A percentile compares a stretch with the other conserved stretches of the same genome.
phyloP scores from a whole-genome alignment of 2,113 vertebrate genomes.

The Enhydra lutris region DNA sequence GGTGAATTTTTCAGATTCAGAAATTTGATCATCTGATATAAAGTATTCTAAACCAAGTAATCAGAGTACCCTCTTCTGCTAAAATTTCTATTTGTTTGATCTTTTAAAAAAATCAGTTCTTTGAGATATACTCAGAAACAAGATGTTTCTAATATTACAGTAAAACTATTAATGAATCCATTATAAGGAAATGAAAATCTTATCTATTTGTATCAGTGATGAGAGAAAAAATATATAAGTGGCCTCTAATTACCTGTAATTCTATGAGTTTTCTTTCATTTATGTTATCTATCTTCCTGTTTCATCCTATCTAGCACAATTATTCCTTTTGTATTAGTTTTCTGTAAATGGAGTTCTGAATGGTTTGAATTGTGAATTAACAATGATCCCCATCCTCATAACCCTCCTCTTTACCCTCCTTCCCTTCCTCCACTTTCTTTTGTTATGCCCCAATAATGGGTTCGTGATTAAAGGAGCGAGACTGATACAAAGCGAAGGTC shows the following conservation, averaged over 20 bases:
- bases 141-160: slow-evolving; percentile 64
- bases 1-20: slow-evolving; percentile 42
- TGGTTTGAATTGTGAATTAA: slow-evolving; percentile 58
- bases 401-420: neutral
- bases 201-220: slow-evolving; percentile 66
- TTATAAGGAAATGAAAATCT: slow-evolving; percentile 68
- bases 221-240: slow-evolving; percentile 57
- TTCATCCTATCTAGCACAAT: slow-evolving; percentile 58
- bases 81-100: slow-evolving; percentile 62
- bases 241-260: slow-evolving; percentile 56
- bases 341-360: slow-evolving; percentile 62
- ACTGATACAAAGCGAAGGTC: too few relatives aligned
- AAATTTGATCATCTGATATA: slow-evolving; percentile 36
- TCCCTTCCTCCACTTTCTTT: neutral
- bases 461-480: too few relatives aligned
- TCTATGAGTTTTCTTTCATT: slow-evolving; percentile 64
- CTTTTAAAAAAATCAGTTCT: slow-evolving; percentile 32
- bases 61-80: neutral
- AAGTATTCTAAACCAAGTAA: slow-evolving; percentile 10
- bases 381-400: neutral
- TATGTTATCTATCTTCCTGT: slow-evolving; percentile 66
- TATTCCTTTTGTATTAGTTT: slow-evolving; percentile 69
- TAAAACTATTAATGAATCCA: slow-evolving; percentile 60
- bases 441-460: too few relatives aligned
- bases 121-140: slow-evolving; percentile 25